Evolutionary conservation across 2,888 invertebrate species (phyloP), one percentile per base, ranked within the genome.

Genomic region (Arge pagana): DNA sequence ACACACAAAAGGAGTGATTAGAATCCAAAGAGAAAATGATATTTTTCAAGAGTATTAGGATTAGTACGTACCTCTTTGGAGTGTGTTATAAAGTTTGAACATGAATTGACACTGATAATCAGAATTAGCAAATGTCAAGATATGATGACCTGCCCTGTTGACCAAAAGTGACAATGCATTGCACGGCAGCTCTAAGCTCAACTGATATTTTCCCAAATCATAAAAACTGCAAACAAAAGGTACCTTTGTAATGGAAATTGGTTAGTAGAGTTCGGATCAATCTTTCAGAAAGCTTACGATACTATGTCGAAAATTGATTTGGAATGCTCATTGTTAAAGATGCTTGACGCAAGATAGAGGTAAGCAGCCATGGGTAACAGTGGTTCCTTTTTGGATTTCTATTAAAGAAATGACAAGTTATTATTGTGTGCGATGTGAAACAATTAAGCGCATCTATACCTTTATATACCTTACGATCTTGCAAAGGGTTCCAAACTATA

Each of bases 21-120:
- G 16, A 23, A 7, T 5, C 11, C 13, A 3, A 10, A 21, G 39
- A 21, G n/a, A n/a, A n/a, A n/a, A n/a, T n/a, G n/a, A n/a, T n/a
- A n/a, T 7, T 39, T 16, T 16, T 7, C 6, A 37, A 21, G 5
- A 5, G n/a, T n/a, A n/a, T n/a, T n/a, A n/a, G n/a, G n/a, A n/a
- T n/a, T n/a, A n/a, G 28, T 6, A 33, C 21, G 18, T 55, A 70
- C 74, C 71, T 62, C 61, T 65, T 48, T 61, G 59, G 8, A 75
- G 57, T 11, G 70, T 68, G 42, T 69, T 68, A 45, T 74, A 73
- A 13, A 76, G 64, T 59, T 74, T 74, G 45, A 70, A 68, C 6
- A 68, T 67, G 51, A 76, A 76, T 64, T 71, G 67, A 49, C 67
- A 67, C 56, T 76, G 75, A 54, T 72, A 75, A 13, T 68, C 64